phyloP scores from a whole-genome alignment of 2,797 vertebrate genomes.

The Ambastaia sidthimunki region DNA sequence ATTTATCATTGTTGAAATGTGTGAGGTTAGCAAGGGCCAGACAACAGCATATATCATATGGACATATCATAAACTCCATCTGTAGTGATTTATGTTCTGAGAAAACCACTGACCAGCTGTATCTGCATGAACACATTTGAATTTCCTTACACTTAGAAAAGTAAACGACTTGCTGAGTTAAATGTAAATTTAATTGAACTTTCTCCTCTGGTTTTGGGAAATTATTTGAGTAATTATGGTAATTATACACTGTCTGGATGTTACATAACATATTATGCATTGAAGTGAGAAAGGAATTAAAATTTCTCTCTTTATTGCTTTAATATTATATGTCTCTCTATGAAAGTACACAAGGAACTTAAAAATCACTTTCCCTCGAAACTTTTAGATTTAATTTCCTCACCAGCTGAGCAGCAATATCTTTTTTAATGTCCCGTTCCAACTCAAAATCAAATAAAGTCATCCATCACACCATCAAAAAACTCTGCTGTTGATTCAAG shows the following conservation, averaged over 20 bases:
- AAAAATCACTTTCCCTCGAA: conserved; percentile 10
- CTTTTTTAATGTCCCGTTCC: not conserved
- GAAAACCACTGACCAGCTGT: conserved; percentile 25
- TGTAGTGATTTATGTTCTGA: conserved; percentile 7
- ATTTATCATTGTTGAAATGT: conserved; percentile 57
- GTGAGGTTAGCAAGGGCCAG: conserved; percentile 23
- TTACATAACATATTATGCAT: conserved; percentile 46
- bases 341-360: not conserved
- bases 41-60: conserved; percentile 19
- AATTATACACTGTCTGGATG: conserved; percentile 39
- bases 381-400: conserved; percentile 22
- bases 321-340: conserved; percentile 2
- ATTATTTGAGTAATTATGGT: conserved; percentile 48
- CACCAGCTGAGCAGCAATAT: conserved; percentile 3
- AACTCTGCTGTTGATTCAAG: conserved; percentile 7
- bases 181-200: conserved; percentile 15
- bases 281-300: conserved; percentile 4
- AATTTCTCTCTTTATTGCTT: conserved; percentile 8
- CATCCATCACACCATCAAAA: conserved; percentile 11
- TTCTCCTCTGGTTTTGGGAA: conserved; percentile 33
- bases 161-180: conserved; percentile 25
- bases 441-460: conserved; percentile 13
- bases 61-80: not conserved
- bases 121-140: conserved; percentile 7
- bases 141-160: conserved; percentile 21